phyloP scores from a whole-genome alignment of 2,797 vertebrate species.

The Sebastes steindachneri region DNA sequence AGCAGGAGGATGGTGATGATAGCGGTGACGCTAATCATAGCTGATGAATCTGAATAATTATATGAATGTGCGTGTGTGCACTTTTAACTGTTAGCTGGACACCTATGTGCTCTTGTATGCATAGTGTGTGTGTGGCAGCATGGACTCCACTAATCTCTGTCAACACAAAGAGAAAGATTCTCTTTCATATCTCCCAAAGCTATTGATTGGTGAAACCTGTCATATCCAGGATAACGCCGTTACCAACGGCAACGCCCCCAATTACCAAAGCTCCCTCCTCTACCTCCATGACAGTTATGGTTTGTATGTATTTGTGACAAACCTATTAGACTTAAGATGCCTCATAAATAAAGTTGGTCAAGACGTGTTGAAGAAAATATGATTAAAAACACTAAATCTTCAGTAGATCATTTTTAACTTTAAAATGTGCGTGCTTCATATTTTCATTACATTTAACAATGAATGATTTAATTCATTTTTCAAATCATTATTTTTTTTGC shows the following conservation, averaged over 20 bases:
- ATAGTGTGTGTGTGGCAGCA: neutral
- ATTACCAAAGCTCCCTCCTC: neutral
- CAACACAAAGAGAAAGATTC: conserved; percentile 10
- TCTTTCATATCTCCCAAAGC: conserved; percentile 3
- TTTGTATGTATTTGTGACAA: neutral
- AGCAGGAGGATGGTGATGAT: conserved; percentile 25
- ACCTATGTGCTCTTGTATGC: neutral
- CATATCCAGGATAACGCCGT: neutral
- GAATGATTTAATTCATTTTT: too few relatives aligned
- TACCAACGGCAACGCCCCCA: neutral
- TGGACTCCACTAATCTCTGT: neutral
- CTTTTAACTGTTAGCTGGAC: neutral
- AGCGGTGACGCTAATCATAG: conserved; percentile 1
- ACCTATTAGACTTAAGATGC: neutral
- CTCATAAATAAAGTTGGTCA: neutral
- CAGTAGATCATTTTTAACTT: neutral
- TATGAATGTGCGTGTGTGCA: neutral
- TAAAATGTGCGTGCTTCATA: neutral
- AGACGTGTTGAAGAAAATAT: neutral
- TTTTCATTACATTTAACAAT: neutral
- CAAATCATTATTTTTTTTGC: too few relatives aligned
- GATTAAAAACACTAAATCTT: neutral
- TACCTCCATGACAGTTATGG: neutral
- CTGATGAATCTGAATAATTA: conserved; percentile 40
- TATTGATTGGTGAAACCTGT: conserved; percentile 21